Conservation (phyloP, 2,888 invertebrate species). For the Cataglyphis altisquamis region DNA sequence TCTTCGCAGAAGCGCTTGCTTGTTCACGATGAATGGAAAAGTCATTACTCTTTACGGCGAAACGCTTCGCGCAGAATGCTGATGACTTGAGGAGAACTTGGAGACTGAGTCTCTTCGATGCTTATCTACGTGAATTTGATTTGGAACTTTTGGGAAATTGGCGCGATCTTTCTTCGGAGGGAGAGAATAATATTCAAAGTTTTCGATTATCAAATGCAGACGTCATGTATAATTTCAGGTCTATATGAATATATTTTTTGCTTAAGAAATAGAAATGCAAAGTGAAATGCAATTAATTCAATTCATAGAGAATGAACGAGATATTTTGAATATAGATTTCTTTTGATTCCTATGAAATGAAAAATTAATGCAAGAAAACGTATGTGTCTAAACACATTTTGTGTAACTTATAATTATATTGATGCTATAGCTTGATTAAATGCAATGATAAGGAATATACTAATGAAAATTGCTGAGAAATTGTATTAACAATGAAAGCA, state of each 20-base stretch:
- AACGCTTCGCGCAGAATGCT: slow-evolving; percentile 1
- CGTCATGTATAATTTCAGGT: not conserved
- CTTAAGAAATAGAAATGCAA: not conserved
- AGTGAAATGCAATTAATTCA: not conserved
- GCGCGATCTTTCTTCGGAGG: not conserved
- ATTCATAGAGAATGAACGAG: not conserved
- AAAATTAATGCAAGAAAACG: not conserved
- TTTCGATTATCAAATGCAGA: not conserved
- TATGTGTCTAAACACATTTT: not conserved
- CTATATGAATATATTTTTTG: not conserved
- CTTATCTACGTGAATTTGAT: not conserved
- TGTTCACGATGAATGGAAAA: not conserved
- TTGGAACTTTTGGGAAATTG: not conserved
- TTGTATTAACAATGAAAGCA: slow-evolving; percentile 1
- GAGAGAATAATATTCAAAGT: not conserved
- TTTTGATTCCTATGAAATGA: not conserved
- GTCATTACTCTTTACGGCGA: slow-evolving; percentile 3
- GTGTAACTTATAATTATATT: not conserved
- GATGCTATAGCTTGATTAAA: not conserved
- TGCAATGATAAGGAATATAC: not conserved
- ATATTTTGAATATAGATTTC: not conserved
- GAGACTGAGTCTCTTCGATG: not conserved
- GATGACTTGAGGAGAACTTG: slow-evolving; percentile 9
- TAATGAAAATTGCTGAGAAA: not conserved
- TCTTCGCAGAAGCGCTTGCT: not conserved